phyloP scores from a whole-genome alignment of 2,888 invertebrate genomes.

The Andrena hattorfiana region DNA sequence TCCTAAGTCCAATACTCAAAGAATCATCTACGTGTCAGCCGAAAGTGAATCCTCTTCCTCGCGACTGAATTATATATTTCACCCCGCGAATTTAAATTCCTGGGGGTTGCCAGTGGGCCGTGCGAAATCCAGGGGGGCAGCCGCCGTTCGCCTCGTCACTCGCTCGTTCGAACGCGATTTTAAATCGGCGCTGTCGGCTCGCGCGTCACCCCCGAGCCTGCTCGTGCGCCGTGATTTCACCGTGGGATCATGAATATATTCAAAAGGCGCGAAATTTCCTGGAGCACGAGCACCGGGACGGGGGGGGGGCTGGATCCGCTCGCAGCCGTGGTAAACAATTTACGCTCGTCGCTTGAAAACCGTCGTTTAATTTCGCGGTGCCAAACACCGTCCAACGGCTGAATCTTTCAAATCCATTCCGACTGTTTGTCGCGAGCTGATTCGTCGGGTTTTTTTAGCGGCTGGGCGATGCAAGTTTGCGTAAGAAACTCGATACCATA shows the following conservation, averaged over 20 bases:
- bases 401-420: slow-evolving; percentile 41
- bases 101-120: slow-evolving; percentile 42
- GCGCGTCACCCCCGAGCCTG: slow-evolving; percentile 16
- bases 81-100: slow-evolving; percentile 36
- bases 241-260: slow-evolving; percentile 77
- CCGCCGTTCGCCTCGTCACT: slow-evolving; percentile 55
- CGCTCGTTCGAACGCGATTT: slow-evolving; percentile 66
- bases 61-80: not conserved
- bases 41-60: not conserved
- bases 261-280: slow-evolving; percentile 73
- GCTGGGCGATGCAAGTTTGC: slow-evolving; percentile 22
- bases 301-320: not conserved
- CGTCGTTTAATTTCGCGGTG: slow-evolving; percentile 61
- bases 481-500: not conserved
- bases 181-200: slow-evolving; percentile 64
- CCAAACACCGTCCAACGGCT: not conserved
- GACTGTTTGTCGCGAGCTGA: slow-evolving; percentile 5
- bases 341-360: slow-evolving; percentile 53
- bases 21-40: not conserved
- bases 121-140: slow-evolving; percentile 59
- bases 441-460: slow-evolving; percentile 22
- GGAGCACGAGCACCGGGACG: slow-evolving; percentile 17
- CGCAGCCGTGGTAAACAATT: slow-evolving; percentile 68
- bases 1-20: not conserved
- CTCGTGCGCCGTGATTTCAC: slow-evolving; percentile 60